Evolutionary conservation across 2,797 vertebrate species (phyloP).

Genomic region (Melanotaenia maccullochi): DNA sequence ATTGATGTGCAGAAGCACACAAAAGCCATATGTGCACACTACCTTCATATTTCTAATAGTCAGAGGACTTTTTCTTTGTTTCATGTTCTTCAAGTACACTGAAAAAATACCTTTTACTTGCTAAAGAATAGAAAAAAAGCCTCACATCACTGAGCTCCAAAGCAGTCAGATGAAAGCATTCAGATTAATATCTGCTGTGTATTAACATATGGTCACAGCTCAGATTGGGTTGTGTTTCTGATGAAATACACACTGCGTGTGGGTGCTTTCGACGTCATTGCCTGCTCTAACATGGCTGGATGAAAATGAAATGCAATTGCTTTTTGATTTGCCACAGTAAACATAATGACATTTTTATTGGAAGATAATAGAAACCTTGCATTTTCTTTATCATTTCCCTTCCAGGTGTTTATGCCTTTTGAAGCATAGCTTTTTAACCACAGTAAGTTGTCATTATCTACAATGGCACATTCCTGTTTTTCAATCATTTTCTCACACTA

Average conservation of each 20-base stretch:
- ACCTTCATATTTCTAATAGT: slow-evolving; percentile 8
- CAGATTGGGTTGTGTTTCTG: slow-evolving; percentile 56
- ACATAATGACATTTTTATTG: slow-evolving; percentile 71
- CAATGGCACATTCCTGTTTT: slow-evolving; percentile 67
- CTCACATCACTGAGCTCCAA: slow-evolving; percentile 42
- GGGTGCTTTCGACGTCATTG: slow-evolving; percentile 35
- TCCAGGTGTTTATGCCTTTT: slow-evolving; percentile 66
- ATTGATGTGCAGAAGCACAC: neutral
- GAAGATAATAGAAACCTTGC: slow-evolving; percentile 68
- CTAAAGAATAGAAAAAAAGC: slow-evolving; percentile 14
- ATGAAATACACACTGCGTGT: slow-evolving; percentile 51
- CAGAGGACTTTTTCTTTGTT: neutral
- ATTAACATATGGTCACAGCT: slow-evolving; percentile 68
- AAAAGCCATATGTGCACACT: neutral
- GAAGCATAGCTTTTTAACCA: slow-evolving; percentile 64
- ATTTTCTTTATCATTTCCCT: slow-evolving; percentile 68
- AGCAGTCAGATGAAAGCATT: slow-evolving; percentile 51
- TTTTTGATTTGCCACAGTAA: slow-evolving; percentile 74
- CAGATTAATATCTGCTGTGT: slow-evolving; percentile 62
- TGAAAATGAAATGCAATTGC: slow-evolving; percentile 69
- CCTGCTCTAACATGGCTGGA: slow-evolving; percentile 39
- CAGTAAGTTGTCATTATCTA: slow-evolving; percentile 71
- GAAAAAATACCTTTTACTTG: neutral
- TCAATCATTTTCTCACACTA: slow-evolving; percentile 71
- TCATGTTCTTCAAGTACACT: slow-evolving; percentile 36